A percentile compares a stretch with the other conserved stretches of the same genome.
Evolutionary conservation across 1,140 invertebrate genomes (phyloP).

Genomic region (Polypedilum vanderplanki): DNA sequence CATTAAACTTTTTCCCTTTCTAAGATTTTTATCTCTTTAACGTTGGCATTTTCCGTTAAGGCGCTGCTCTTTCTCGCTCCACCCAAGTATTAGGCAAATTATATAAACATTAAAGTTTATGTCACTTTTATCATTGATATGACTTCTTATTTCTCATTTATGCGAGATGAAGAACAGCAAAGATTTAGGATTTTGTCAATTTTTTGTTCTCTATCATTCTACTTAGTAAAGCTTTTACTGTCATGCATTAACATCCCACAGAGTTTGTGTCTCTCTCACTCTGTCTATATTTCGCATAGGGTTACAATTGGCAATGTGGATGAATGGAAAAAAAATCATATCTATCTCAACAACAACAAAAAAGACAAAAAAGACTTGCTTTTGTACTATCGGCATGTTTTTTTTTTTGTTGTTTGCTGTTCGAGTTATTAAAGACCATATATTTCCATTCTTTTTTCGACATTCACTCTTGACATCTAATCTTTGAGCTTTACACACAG

Average conservation of each 20-base stretch:
- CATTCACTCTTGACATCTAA: too few species aligned
- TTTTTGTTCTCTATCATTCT: too few species aligned
- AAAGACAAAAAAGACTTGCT: not conserved
- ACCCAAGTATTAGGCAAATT: not conserved
- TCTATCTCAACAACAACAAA: not conserved
- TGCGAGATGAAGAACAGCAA: not conserved
- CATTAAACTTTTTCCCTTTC: conserved; percentile 3
- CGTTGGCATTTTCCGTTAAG: not conserved
- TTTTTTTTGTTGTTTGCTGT: too few species aligned
- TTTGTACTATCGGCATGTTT: too few species aligned
- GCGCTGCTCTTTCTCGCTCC: not conserved
- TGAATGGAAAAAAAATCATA: not conserved
- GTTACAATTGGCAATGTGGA: not conserved
- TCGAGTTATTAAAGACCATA: too few species aligned
- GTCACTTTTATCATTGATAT: conserved; percentile 7
- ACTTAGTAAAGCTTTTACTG: too few species aligned
- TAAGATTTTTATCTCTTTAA: not conserved
- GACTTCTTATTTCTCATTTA: not conserved
- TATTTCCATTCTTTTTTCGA: too few species aligned
- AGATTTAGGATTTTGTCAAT: not conserved
- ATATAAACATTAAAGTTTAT: conserved; percentile 20
- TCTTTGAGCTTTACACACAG: too few species aligned
- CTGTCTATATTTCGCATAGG: not conserved
- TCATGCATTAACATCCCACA: not conserved
- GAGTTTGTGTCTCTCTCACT: not conserved